Base-by-base conservation (phyloP, 2,113 vertebrate species). In the Grallaria varia region DNA sequence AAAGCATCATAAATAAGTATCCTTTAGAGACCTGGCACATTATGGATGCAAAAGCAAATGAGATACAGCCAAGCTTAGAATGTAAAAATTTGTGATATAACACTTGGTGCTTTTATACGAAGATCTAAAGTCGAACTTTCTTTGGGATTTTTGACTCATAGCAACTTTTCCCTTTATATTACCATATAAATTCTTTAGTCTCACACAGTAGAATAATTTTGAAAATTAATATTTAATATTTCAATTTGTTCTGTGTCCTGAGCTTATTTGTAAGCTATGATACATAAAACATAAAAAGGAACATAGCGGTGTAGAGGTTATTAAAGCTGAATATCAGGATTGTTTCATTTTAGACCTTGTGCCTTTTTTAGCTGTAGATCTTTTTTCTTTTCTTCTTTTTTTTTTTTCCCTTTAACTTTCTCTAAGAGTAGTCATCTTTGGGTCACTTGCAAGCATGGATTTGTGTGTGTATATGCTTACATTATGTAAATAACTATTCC, bases 141-240 rank as follows among this genome's bases (percentile, higher is more conserved):
- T 45, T 49, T 90, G 77, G 12, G 12, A 25, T 58, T 85, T 86
- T 73, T 92, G 67, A 27, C 1, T 18, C 8, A 8, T n/a, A 55
- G 24, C 24, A 39, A 62, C 80, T 90, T 89, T 76, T 18, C 8
- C 31, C 10, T 69, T 85, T 60, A 45, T 72, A n/a, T 79, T 89
- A 55, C 50, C 9, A 4, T 45, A 42, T 37, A 79, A 74, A 39
- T 73, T 40, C 83, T 89, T 88, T 87, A 80, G 53, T 33, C 19
- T 14, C 60, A 55, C 21, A n/a, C 55, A 78, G 20, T 42, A 21
- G 14, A 30, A 20, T 35, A 71, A 50, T 55, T 89, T 93, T 67
- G 39, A 63, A 93, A 84, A 80, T 62, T 42, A 90, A 78, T 90
- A 45, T 58, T 87, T 84, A 67, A 56, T 91, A 59, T 40, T 76